phyloP scores from a whole-genome alignment of 2,797 vertebrate genomes.

The Chelmon rostratus region DNA sequence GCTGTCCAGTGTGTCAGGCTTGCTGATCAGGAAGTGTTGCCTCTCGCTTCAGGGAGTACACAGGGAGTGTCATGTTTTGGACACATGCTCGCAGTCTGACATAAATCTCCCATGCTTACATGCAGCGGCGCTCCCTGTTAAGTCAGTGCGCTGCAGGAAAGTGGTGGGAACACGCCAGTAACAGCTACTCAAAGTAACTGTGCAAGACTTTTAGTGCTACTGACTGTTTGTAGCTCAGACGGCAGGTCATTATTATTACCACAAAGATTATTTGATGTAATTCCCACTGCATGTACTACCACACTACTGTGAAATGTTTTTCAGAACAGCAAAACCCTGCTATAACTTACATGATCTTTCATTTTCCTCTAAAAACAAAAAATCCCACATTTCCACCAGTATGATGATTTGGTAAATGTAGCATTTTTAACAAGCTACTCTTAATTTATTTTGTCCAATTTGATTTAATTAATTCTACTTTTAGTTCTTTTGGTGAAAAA shows the following conservation, averaged over 20 bases:
- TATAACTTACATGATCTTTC: background rate
- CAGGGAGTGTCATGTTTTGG: constrained; percentile 82
- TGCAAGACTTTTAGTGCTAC: background rate
- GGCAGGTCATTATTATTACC: background rate
- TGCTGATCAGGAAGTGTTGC: constrained; percentile 84
- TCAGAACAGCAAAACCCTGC: background rate
- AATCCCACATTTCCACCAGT: rapidly evolving
- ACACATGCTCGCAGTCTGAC: constrained; percentile 77
- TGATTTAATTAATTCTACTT: background rate
- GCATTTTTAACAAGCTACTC: background rate
- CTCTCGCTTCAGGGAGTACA: constrained; percentile 81
- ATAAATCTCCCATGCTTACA: constrained; percentile 79
- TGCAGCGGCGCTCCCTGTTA: constrained; percentile 48
- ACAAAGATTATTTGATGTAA: background rate
- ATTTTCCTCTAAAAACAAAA: background rate
- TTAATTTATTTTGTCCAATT: background rate
- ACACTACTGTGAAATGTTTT: background rate
- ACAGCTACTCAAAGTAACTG: constrained; percentile 11
- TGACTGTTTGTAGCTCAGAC: constrained; percentile 5
- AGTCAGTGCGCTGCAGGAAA: constrained; percentile 46
- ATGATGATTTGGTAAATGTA: background rate
- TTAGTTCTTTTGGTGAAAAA: background rate
- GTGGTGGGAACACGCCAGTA: constrained; percentile 36
- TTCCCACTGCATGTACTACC: background rate
- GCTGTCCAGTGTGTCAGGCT: constrained; percentile 84